These are phyloP conservation scores for Oreochromis spilurus DNA, from an alignment of 2,113 vertebrate species.

Conservation along the genomic window DNA sequence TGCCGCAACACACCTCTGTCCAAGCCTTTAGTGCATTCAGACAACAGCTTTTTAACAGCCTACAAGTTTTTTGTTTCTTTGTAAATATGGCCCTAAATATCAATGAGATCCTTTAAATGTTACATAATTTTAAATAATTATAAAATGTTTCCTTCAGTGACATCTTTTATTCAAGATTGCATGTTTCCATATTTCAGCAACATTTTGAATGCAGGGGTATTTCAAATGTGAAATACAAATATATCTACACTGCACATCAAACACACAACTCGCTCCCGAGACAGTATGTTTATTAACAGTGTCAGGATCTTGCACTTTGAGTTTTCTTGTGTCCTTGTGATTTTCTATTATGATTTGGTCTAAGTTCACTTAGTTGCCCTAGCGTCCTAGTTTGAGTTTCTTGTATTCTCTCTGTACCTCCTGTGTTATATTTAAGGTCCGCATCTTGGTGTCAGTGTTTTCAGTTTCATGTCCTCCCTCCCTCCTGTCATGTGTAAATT, in stretches of 20 bases:
- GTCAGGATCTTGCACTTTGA: background rate
- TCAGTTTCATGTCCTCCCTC: background rate
- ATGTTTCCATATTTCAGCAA: background rate
- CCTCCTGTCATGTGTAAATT: background rate
- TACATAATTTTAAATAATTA: background rate
- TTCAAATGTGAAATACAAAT: background rate
- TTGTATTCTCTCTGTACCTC: background rate
- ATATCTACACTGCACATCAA: background rate
- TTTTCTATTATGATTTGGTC: background rate
- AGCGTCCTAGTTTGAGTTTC: background rate
- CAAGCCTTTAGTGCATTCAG: too few relatives aligned
- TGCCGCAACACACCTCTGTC: too few relatives aligned
- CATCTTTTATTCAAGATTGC: background rate
- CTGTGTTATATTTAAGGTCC: background rate
- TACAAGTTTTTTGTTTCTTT: background rate
- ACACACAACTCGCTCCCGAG: background rate
- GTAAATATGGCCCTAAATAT: background rate
- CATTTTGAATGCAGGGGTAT: background rate
- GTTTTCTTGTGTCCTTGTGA: background rate
- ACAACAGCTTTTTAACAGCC: background rate
- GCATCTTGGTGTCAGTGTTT: accelerated
- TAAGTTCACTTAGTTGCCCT: background rate
- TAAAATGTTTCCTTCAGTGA: background rate
- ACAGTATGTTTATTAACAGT: accelerated
- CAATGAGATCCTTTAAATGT: background rate